Conservation (phyloP, 2,888 invertebrate species). For the Schizotus pectinicornis region DNA sequence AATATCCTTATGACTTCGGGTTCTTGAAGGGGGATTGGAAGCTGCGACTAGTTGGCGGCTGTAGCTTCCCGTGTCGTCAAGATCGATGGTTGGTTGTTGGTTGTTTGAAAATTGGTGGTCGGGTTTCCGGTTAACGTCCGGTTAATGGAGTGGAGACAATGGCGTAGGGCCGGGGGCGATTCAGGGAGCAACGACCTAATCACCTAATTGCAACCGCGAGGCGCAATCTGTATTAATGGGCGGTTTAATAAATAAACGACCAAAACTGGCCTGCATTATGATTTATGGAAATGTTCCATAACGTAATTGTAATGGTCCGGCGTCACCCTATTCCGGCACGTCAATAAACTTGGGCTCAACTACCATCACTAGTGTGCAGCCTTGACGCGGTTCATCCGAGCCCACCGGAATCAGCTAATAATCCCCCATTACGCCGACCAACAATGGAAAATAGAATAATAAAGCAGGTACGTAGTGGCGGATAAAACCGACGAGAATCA, state of each 20-base stretch:
- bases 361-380: constrained; percentile 1
- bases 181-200: constrained; percentile 4
- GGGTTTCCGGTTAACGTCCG: no score
- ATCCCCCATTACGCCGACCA: constrained; percentile 9
- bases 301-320: constrained; percentile 24
- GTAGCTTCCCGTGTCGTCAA: no score
- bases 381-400: neutral
- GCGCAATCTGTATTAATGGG: constrained; percentile 23
- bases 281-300: constrained; percentile 27
- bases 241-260: constrained; percentile 23
- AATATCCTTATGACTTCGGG: no score
- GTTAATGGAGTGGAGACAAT: no score
- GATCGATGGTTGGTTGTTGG: no score
- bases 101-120: no score
- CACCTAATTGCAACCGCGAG: constrained; percentile 16
- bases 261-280: constrained; percentile 17
- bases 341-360: constrained; percentile 18
- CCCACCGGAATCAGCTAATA: constrained; percentile 11
- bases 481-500: no score
- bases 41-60: no score
- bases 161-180: no score
- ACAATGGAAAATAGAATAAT: constrained; percentile 6
- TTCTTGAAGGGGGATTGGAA: no score
- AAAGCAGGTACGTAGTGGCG: no score
- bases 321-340: constrained; percentile 20